Percentiles rank a stretch among this genome's conserved stretches.
phyloP scores from a whole-genome alignment of 2,797 vertebrate genomes.

The Atherinosoma microstoma region DNA sequence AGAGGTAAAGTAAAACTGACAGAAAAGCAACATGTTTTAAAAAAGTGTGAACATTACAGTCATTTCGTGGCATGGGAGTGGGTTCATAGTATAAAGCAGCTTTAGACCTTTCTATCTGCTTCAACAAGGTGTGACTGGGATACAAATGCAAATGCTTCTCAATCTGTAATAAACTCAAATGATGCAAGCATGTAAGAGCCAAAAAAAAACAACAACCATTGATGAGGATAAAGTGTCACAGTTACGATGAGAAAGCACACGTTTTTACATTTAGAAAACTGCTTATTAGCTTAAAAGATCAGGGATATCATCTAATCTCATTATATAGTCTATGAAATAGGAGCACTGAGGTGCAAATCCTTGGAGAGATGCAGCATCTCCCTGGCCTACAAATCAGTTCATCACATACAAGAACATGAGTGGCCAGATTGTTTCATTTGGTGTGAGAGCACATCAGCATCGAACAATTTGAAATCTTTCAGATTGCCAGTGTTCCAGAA shows the following conservation, averaged over 20 bases:
- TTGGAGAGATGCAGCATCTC: conserved; percentile 51
- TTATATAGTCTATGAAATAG: conserved; percentile 65
- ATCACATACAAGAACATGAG: conserved; percentile 68
- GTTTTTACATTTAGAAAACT: conserved; percentile 55
- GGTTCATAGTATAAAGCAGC: conserved; percentile 1
- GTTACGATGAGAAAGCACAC: conserved; percentile 22
- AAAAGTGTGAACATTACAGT: conserved; percentile 11
- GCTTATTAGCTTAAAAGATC: conserved; percentile 70
- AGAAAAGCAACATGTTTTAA: conserved; percentile 34
- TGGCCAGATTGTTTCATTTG: conserved; percentile 76
- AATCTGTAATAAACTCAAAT: conserved; percentile 17
- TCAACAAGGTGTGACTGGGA: neutral
- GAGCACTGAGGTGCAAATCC: conserved; percentile 60
- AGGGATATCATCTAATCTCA: conserved; percentile 66
- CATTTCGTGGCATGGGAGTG: neutral
- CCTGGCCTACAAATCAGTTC: conserved; percentile 62
- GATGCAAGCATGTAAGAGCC: neutral
- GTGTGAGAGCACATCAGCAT: conserved; percentile 62
- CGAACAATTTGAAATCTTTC: conserved; percentile 75
- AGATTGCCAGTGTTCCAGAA: conserved; percentile 65
- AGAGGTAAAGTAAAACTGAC: conserved; percentile 26
- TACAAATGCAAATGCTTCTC: conserved; percentile 17
- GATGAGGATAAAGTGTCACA: conserved; percentile 15
- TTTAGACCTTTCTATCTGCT: conserved; percentile 20
- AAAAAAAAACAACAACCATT: neutral